Percentiles rank a stretch among this genome's conserved stretches.
phyloP scores from a whole-genome alignment of 2,888 invertebrate genomes.

The Andrena hattorfiana region DNA sequence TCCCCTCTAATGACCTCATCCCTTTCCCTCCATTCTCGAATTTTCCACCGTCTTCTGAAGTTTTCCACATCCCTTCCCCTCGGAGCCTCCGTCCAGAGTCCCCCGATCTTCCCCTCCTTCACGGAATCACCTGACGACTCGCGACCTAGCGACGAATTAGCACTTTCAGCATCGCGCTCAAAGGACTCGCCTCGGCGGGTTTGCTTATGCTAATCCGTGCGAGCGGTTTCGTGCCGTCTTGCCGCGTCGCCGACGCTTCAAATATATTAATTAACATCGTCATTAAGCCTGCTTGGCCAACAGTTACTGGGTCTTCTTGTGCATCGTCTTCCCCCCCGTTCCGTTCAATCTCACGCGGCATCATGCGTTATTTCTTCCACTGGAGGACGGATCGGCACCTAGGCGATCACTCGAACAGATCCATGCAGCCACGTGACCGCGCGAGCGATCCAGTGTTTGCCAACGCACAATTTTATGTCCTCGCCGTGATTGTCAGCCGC shows the following conservation, averaged over 20 bases:
- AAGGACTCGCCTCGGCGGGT: conserved; percentile 76
- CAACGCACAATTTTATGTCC: conserved; percentile 1
- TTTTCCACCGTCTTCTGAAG: neutral
- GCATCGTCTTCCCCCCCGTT: conserved; percentile 24
- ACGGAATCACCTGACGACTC: conserved; percentile 49
- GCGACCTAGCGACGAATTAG: conserved; percentile 80
- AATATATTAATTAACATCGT: conserved; percentile 84
- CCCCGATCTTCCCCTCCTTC: conserved; percentile 9
- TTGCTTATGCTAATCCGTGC: conserved; percentile 83
- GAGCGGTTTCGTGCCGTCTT: conserved; percentile 66
- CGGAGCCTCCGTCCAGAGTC: neutral
- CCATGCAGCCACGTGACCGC: conserved; percentile 36
- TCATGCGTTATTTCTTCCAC: conserved; percentile 9
- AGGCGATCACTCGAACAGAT: conserved; percentile 13
- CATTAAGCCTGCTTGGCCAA: conserved; percentile 75
- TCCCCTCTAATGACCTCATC: neutral
- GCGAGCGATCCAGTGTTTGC: conserved; percentile 60
- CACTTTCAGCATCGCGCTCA: conserved; percentile 79
- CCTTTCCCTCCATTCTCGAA: neutral
- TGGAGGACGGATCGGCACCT: conserved; percentile 8
- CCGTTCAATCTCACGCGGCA: conserved; percentile 11
- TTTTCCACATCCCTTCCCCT: neutral
- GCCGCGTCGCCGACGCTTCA: conserved; percentile 73
- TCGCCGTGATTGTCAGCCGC: no score
- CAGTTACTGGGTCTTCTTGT: conserved; percentile 59